A percentile compares a stretch with the other conserved stretches of the same genome.
Evolutionary conservation across 2,888 invertebrate genomes (phyloP).

Genomic region (Baccha elongata): DNA sequence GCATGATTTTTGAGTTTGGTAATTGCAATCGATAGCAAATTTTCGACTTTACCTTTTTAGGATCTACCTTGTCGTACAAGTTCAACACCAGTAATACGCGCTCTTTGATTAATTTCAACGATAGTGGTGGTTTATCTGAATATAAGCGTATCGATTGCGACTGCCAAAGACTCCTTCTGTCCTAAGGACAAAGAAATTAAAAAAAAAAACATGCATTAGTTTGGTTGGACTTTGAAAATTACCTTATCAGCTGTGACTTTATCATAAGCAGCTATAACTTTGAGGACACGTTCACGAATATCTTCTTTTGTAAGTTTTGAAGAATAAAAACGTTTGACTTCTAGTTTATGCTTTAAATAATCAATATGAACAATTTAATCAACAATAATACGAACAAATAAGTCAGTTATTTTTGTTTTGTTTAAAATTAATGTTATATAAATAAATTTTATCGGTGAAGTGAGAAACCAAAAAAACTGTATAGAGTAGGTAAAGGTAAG

Average conservation of each 20-base stretch:
- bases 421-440: too few species aligned
- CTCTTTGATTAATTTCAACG: constrained; percentile 92
- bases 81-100: constrained; percentile 97
- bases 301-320: constrained; percentile 84
- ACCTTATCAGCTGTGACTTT: constrained; percentile 95
- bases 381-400: too few species aligned
- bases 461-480: too few species aligned
- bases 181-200: constrained; percentile 78
- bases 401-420: too few species aligned
- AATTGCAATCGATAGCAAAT: constrained; percentile 74
- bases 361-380: too few species aligned
- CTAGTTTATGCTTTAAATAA: constrained; percentile 36
- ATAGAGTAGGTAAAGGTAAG: too few species aligned
- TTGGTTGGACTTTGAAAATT: constrained; percentile 76
- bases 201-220: constrained; percentile 78
- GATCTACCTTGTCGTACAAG: constrained; percentile 98
- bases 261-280: constrained; percentile 94
- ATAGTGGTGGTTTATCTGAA: constrained; percentile 89
- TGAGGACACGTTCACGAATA: constrained; percentile 91
- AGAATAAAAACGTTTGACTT: constrained; percentile 76
- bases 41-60: constrained; percentile 90
- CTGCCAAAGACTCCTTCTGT: constrained; percentile 83
- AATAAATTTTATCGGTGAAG: too few species aligned
- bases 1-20: constrained; percentile 51
- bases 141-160: constrained; percentile 87